A percentile compares a stretch with the other conserved stretches of the same genome.
phyloP scores from a whole-genome alignment of 2,113 vertebrate species.

The Seriola aureovittata region DNA sequence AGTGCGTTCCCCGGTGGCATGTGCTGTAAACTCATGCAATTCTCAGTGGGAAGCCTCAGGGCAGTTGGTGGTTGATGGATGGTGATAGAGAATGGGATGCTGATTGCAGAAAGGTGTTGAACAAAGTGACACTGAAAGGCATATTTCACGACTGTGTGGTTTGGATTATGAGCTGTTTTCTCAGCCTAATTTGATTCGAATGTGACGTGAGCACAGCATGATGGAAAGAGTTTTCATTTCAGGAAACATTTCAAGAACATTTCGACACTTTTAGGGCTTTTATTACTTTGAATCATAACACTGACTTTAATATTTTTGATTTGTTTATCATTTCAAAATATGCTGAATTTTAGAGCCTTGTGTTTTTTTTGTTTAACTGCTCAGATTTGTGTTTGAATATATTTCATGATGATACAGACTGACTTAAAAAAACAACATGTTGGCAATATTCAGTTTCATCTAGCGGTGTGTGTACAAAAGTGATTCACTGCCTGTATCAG shows the following conservation, averaged over 20 bases:
- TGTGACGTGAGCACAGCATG: constrained; percentile 27
- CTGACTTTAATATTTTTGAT: constrained; percentile 11
- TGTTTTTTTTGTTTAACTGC: not conserved
- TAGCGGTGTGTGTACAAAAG: constrained; percentile 10
- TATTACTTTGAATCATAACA: constrained; percentile 15
- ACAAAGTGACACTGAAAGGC: constrained; percentile 31
- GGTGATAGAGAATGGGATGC: constrained; percentile 22
- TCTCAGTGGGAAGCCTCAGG: not conserved
- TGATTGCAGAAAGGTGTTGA: constrained; percentile 22
- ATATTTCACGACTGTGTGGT: constrained; percentile 9
- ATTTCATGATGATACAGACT: constrained; percentile 15
- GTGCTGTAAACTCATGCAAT: constrained; percentile 9
- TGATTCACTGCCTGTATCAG: constrained; percentile 37
- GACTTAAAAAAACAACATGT: constrained; percentile 9
- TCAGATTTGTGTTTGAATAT: constrained; percentile 29
- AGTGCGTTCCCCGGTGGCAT: not conserved
- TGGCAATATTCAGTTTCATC: constrained; percentile 36
- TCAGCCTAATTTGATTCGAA: constrained; percentile 46
- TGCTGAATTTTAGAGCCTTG: not conserved
- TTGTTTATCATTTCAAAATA: constrained; percentile 10
- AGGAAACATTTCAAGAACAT: not conserved
- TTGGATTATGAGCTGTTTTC: constrained; percentile 27
- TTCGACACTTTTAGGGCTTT: constrained; percentile 3
- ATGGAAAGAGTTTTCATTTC: constrained; percentile 43
- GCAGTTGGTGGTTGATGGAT: not conserved